phyloP scores from a whole-genome alignment of 2,888 invertebrate species.

The Callinectes sapidus region DNA sequence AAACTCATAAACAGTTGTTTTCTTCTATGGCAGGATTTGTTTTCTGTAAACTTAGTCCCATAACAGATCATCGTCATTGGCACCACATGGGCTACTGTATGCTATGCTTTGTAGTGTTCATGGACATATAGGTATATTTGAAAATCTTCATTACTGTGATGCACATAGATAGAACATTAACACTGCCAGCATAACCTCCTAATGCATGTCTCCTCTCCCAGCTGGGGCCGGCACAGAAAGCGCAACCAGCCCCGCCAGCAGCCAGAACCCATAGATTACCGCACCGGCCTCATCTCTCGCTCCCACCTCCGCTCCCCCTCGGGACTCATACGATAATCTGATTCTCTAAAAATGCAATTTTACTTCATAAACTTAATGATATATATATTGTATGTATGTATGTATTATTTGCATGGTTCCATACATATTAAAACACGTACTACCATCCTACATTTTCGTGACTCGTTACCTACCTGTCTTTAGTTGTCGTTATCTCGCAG shows the following conservation, averaged over 20 bases:
- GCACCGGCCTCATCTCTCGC: conserved; percentile 88
- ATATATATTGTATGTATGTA: conserved; percentile 29
- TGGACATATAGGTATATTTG: neutral
- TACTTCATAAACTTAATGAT: neutral
- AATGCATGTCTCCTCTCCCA: conserved; percentile 51
- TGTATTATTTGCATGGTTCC: conserved; percentile 14
- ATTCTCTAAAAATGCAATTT: conserved; percentile 15
- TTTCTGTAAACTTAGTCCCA: neutral
- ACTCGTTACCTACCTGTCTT: conserved; percentile 9
- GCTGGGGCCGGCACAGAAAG: conserved; percentile 72
- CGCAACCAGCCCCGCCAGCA: conserved; percentile 61
- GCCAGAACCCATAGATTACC: conserved; percentile 81
- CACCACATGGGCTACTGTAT: neutral
- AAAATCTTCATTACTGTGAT: neutral
- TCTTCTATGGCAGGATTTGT: neutral
- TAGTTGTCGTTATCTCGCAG: neutral
- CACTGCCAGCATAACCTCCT: neutral
- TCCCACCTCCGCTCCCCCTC: conserved; percentile 94
- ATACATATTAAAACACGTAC: neutral
- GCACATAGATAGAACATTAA: neutral
- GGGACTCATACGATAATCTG: conserved; percentile 88
- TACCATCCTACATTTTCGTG: conserved; percentile 10
- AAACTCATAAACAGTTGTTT: neutral
- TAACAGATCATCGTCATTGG: neutral
- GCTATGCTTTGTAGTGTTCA: neutral